Evolutionary conservation across 2,113 vertebrate genomes (phyloP).

Genomic region (Laticauda laticaudata): DNA sequence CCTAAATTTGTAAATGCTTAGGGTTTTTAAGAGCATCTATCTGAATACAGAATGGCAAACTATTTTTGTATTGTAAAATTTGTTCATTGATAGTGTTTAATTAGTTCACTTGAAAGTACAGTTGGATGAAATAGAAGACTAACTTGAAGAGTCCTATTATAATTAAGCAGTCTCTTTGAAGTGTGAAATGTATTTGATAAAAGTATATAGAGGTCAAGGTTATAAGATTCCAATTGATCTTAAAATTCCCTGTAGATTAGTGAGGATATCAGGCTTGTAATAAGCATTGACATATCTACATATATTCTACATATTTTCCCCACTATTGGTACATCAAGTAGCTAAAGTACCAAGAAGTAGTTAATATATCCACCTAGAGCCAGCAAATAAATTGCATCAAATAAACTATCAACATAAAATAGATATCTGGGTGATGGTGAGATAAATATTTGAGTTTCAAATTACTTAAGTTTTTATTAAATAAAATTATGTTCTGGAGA

Average conservation of each 20-base stretch:
- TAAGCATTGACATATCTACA: background rate
- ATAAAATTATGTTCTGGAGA: conserved; percentile 2
- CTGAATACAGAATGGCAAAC: background rate
- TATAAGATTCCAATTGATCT: background rate
- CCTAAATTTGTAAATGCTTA: background rate
- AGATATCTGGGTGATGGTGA: background rate
- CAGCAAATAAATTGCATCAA: background rate
- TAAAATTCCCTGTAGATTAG: background rate
- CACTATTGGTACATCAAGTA: background rate
- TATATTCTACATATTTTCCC: background rate
- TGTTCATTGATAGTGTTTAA: background rate
- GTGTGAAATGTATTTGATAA: background rate
- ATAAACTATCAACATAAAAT: background rate
- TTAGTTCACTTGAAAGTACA: background rate
- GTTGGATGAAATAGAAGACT: background rate
- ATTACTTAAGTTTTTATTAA: background rate
- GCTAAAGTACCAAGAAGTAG: background rate
- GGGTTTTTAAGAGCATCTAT: background rate
- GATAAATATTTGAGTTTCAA: background rate
- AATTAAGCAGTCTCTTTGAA: background rate
- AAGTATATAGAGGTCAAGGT: fast-evolving
- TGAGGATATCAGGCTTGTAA: background rate
- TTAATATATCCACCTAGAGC: background rate
- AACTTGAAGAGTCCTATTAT: background rate
- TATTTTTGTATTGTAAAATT: background rate